phyloP scores from a whole-genome alignment of 2,113 vertebrate genomes.

The Neolamprologus tretocephalus region DNA sequence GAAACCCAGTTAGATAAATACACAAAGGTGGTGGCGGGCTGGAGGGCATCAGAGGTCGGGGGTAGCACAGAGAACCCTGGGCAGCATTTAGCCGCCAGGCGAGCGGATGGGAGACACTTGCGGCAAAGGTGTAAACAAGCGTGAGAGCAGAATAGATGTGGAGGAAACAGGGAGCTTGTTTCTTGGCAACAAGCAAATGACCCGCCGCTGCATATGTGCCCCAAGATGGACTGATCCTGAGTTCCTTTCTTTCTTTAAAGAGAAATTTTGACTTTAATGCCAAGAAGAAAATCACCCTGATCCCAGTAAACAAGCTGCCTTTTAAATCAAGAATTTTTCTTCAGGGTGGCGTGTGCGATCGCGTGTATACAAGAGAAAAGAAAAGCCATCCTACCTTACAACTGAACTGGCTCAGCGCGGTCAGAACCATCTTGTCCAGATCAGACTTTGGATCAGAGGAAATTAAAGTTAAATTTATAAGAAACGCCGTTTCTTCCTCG shows the following conservation, averaged over 20 bases:
- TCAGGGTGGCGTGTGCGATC: neutral
- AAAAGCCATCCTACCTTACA: conserved; percentile 50
- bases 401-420: conserved; percentile 57
- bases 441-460: neutral
- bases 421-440: conserved; percentile 55
- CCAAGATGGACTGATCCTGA: neutral
- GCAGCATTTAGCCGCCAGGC: neutral
- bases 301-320: neutral
- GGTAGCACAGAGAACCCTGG: neutral
- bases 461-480: neutral
- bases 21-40: neutral
- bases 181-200: conserved; percentile 40
- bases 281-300: neutral
- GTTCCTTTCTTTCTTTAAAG: neutral
- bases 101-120: neutral
- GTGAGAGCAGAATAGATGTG: neutral
- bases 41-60: conserved; percentile 3
- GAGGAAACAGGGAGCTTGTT: conserved; percentile 21
- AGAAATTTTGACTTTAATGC: neutral
- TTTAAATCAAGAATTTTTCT: neutral
- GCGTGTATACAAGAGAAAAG: neutral
- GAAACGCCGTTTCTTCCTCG: conserved; percentile 3
- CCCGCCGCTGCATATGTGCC: neutral
- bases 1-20: neutral
- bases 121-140: conserved; percentile 37